Evolutionary conservation across 2,888 invertebrate species (phyloP), one percentile per base, ranked within the genome.

Genomic region (Orgyia antiqua): DNA sequence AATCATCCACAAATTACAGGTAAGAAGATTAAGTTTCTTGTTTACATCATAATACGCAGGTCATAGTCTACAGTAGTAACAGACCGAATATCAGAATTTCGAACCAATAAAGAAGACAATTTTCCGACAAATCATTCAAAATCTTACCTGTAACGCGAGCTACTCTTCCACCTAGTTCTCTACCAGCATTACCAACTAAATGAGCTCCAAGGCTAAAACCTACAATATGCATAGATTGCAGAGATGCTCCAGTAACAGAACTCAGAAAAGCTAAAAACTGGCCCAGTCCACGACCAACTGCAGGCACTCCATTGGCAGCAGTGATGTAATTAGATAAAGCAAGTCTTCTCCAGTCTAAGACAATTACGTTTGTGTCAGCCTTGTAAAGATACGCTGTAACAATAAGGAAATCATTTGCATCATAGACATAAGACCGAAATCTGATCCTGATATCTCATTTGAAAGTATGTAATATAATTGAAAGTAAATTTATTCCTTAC

Each of bases 181-280:
- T 54, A 1, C 74, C 77, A 39, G 74, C 71, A n/a, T 64, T 70
- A 4, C 75, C 76, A 2, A 65, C 79, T 0, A 80, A 34, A 29
- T 86, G 84, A 15, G 74, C 68, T 1, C 86, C 84, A 26, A 84
- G 59, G 42, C 79, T 79, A 52, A 78, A 75, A 3, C 84, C 84
- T 2, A 80, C 51, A 3, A 84, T 31, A 35, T 83, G 83, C 41
- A 80, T 58, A 27, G 54, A 42, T 10, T 45, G 39, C 12, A 53
- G 45, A 0, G 48, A 34, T 0, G 67, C 57, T 0, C 74, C 71
- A 21, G 67, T 60, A 1, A 42, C 48, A 1, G 21, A 9, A 32
- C 54, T 48, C 0, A 74, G 33, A 51, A 70, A 75, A 9, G 47
- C 41, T 15, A 84, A 27, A 45, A 82, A 77, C 21, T 55, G 49